Evolutionary conservation across 2,888 invertebrate genomes (phyloP), one percentile per base, ranked within the genome.

Genomic region (Rhagonycha lutea): DNA sequence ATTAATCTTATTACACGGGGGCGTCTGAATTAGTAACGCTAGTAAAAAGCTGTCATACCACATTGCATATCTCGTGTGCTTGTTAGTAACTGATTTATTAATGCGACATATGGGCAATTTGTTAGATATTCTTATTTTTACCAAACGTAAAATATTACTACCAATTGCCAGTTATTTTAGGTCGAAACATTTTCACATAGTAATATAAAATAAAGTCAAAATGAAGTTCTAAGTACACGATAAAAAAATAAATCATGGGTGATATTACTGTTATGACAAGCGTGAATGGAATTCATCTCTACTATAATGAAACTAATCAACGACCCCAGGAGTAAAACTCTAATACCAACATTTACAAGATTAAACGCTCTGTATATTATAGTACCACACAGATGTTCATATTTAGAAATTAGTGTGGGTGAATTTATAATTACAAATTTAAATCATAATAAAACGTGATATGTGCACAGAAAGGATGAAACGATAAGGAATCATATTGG

Each of bases 361-460:
- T 80, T 80, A 82, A 77, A 79, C 81, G 68, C 69, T 70, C 73
- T 73, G 73, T 73, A 61, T 73, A 69, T 14, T 14, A 69, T 32
- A 73, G 76, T 80, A 84, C 82, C 84, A 84, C 84, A 84, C 85
- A 86, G 85, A 85, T 86, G 86, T 85, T 85, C 81, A 81, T 81
- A 82, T 81, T 79, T 84, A 85, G 85, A 85, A 86, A 85, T 84
- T 81, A 77, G 65, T 70, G 29, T 68, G 67, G 70, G 26, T 71
- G 62, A 73, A 75, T 78, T 78, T 75, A 75, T 75, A 71, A 71
- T 71, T 63, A 65, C 63, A n/a, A 65, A 65, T 65, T 23, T 65
- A 65, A 65, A 65, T 24, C 9, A 24, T 8, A 24, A 14, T 63
- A 24, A 63, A 4, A 8, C 12, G 23, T 10, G 14, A 18, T 18